phyloP scores from a whole-genome alignment of 2,113 vertebrate genomes.

The Saimiri boliviensis region DNA sequence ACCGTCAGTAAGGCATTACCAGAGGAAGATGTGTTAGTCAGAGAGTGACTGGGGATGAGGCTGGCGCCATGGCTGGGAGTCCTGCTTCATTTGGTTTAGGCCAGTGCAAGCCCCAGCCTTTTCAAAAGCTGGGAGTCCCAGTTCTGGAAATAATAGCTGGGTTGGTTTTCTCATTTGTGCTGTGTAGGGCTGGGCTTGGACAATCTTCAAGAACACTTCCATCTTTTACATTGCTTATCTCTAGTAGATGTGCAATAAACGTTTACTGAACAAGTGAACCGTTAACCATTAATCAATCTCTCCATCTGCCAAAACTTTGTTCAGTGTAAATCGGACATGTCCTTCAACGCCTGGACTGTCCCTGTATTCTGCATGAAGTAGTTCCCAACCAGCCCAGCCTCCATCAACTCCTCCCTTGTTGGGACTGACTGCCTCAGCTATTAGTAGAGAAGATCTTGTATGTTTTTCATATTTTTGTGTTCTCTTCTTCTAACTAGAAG shows the following conservation, averaged over 20 bases:
- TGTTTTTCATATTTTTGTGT: neutral
- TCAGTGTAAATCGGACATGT: neutral
- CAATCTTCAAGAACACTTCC: neutral
- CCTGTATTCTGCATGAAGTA: neutral
- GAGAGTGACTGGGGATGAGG: neutral
- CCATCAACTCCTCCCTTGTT: neutral
- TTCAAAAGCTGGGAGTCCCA: neutral
- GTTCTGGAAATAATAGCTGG: neutral
- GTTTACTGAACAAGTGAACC: neutral
- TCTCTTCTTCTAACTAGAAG: neutral
- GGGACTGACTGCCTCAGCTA: neutral
- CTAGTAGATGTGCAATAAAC: neutral
- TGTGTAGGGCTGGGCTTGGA: neutral
- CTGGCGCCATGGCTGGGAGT: neutral
- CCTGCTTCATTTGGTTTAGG: neutral
- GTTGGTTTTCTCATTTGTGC: neutral
- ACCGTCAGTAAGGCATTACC: neutral
- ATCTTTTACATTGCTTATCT: neutral
- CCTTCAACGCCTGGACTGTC: neutral
- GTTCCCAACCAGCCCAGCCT: too few species aligned
- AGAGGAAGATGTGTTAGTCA: fast-evolving
- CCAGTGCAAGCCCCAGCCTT: neutral
- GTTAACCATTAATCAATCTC: neutral
- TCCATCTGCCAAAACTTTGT: neutral
- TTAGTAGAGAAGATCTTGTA: neutral